Base-by-base conservation (phyloP, 1,140 invertebrate species). In the Drosophila watanabei region DNA sequence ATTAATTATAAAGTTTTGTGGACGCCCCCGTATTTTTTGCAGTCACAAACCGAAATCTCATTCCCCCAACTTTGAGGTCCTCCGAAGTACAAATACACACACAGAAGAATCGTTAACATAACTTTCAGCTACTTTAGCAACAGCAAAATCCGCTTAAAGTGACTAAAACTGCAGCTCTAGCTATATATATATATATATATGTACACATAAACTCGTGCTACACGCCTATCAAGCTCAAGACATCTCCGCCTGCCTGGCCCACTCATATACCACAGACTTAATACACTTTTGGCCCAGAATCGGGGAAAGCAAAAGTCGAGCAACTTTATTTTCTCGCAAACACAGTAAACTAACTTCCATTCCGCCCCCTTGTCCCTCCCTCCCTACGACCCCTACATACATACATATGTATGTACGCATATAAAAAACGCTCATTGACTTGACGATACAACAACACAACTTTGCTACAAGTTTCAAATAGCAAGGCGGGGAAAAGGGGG, bases 341-440 rank as follows among this genome's bases (percentile, higher is more conserved):
- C 75, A 63, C 77, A 78, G 80, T 84, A 78, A 88, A 82, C 79
- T 79, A 86, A 79, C 68, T 81, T 75, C 61, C 41, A 48, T 20
- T 14, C 41, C 58, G 18, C 46, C 35, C 48, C 45, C 20, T 18
- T 24, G 35, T 18, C 41, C 8, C 45, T 35, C 10, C 32, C 30
- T 24, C 24, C 24, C 24, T 24, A 1, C 24, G 24, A 24, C 24
- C 24, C 24, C 24, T 24, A 24, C 24, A 52, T 45, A 51, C 39
- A 61, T 9, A 43, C n/a, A 8, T 43, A 64, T 20, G 14, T 43
- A 16, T 37, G 52, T 24, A 37, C 61, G 49, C 54, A 45, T 48
- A 62, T 43, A 57, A 85, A 86, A 88, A 83, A 82, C 65, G 51
- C 80, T 80, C 85, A 88, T 89, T 89, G 84, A 89, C 80, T 88